A percentile compares a stretch with the other conserved stretches of the same genome.
Conservation (phyloP, 2,888 invertebrate species). For the Orthosia gracilis region DNA sequence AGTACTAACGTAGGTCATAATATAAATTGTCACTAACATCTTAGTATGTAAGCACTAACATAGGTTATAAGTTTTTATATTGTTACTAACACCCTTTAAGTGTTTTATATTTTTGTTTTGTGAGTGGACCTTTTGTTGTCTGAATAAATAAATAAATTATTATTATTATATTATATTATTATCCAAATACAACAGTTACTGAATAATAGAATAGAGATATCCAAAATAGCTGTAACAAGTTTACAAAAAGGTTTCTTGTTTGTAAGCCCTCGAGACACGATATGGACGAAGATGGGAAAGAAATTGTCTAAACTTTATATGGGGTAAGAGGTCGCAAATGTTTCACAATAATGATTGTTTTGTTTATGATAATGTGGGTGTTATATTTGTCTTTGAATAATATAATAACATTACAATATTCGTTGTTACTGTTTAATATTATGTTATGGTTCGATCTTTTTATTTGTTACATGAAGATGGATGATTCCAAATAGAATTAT, state of each 20-base stretch:
- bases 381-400: constrained; percentile 16
- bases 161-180: too few relatives aligned
- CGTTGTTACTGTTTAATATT: neutral
- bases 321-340: constrained; percentile 44
- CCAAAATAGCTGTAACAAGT: constrained; percentile 49
- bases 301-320: constrained; percentile 52
- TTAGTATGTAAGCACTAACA: too few relatives aligned
- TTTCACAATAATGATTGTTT: constrained; percentile 25
- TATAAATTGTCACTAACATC: too few relatives aligned
- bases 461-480: too few relatives aligned
- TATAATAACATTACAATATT: neutral
- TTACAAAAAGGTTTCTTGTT: constrained; percentile 51
- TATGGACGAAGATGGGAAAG: constrained; percentile 36
- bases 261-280: constrained; percentile 31
- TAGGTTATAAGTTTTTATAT: too few relatives aligned
- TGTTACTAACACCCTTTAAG: too few relatives aligned
- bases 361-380: constrained; percentile 10
- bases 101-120: too few relatives aligned
- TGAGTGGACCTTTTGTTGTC: too few relatives aligned
- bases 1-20: too few relatives aligned
- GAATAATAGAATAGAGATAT: constrained; percentile 42
- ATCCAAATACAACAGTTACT: constrained; percentile 20
- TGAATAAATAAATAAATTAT: too few relatives aligned
- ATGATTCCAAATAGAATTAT: too few relatives aligned
- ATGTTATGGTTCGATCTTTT: neutral